A percentile compares a stretch with the other conserved stretches of the same genome.
Evolutionary conservation across 2,888 invertebrate species (phyloP).

Genomic region (Thereva unica): DNA sequence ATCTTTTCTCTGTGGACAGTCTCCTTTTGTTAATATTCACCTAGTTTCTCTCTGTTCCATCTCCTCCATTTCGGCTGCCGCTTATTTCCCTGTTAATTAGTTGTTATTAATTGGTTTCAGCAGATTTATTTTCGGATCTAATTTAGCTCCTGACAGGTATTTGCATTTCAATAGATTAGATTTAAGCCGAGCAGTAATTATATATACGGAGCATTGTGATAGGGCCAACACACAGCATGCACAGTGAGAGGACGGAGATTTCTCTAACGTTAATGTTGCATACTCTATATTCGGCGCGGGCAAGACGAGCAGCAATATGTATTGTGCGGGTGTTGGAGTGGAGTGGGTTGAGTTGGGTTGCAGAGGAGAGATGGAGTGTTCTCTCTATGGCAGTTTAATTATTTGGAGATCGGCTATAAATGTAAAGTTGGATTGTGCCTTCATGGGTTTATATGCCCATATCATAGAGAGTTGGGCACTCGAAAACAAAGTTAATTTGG

Average conservation of each 20-base stretch:
- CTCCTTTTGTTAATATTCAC: constrained; percentile 5
- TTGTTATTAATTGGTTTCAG: constrained; percentile 41
- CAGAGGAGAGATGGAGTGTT: too few relatives aligned
- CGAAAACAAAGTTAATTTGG: constrained; percentile 14
- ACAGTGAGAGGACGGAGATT: constrained; percentile 13
- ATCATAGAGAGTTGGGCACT: not conserved
- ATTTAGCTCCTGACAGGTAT: constrained; percentile 37
- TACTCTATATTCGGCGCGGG: not conserved
- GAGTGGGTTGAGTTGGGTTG: constrained; percentile 11
- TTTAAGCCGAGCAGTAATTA: constrained; percentile 29
- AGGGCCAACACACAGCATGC: too few relatives aligned
- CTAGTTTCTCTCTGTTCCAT: constrained; percentile 1
- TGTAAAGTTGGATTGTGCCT: constrained; percentile 11
- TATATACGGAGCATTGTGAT: not conserved
- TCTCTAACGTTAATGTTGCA: not conserved
- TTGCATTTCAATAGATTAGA: constrained; percentile 38
- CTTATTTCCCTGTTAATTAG: constrained; percentile 38
- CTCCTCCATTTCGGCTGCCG: not conserved
- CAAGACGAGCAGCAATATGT: too few relatives aligned
- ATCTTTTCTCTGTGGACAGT: too few relatives aligned
- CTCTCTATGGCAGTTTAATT: constrained; percentile 22
- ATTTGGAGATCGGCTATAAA: constrained; percentile 30
- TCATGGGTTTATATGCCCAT: too few relatives aligned
- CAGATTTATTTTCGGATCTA: constrained; percentile 35
- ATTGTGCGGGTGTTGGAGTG: not conserved